A percentile compares a stretch with the other conserved stretches of the same genome.
These are phyloP conservation scores for Catharus fuscescens DNA, from an alignment of 2,113 vertebrate species.

Conservation along the genomic window DNA sequence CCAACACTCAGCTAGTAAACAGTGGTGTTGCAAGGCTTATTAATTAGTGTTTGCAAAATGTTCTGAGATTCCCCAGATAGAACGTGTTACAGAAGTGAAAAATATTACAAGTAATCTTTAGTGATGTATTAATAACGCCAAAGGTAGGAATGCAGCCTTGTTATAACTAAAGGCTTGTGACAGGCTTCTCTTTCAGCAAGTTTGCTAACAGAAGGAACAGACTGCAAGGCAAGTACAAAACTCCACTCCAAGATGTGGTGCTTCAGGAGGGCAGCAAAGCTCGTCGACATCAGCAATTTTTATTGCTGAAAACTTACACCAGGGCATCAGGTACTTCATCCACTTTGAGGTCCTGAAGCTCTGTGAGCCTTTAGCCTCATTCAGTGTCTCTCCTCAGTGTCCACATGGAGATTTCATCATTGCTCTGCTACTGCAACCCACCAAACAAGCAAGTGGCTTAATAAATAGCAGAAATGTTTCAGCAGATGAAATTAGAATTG, in stretches of 20 bases:
- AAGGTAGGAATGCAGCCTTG: not conserved
- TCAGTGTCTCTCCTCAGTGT: not conserved
- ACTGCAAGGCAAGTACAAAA: not conserved
- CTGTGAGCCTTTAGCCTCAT: not conserved
- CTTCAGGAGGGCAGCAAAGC: not conserved
- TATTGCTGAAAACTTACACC: not conserved
- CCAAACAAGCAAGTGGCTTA: not conserved
- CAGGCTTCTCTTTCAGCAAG: not conserved
- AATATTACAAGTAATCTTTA: not conserved
- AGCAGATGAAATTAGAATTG: not conserved
- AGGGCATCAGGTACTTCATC: not conserved
- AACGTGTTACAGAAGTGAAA: not conserved
- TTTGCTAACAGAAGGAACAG: not conserved
- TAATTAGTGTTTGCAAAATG: slow-evolving; percentile 46
- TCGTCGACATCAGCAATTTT: not conserved
- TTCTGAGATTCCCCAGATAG: slow-evolving; percentile 32
- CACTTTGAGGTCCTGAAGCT: not conserved
- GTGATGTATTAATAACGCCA: not conserved
- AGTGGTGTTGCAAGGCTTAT: not conserved
- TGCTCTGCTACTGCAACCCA: not conserved
- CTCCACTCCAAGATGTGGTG: not conserved
- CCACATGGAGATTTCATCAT: not conserved
- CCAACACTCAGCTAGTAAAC: not conserved
- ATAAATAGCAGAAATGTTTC: not conserved
- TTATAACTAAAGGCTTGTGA: not conserved